Evolutionary conservation across 2,113 vertebrate genomes (phyloP).

Genomic region (Lutjanus erythropterus): DNA sequence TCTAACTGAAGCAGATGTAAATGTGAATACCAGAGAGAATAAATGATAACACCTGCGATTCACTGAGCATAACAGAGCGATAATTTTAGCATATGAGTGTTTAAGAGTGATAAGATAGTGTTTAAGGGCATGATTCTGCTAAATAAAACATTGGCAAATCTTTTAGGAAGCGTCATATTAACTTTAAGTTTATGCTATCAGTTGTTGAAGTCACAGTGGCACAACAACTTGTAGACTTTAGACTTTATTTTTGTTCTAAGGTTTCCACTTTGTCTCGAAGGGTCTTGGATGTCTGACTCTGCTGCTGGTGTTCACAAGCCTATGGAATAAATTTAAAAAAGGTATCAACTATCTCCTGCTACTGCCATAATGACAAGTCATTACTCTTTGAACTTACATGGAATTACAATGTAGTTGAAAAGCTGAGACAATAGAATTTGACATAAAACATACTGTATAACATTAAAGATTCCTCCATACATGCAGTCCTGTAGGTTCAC

Average conservation of each 20-base stretch:
- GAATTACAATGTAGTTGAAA: neutral
- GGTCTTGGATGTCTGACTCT: neutral
- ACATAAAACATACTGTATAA: neutral
- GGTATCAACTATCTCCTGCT: neutral
- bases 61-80: neutral
- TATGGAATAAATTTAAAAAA: neutral
- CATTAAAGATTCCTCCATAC: neutral
- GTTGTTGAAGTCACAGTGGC: neutral
- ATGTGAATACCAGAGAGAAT: neutral
- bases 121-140: neutral
- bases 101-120: neutral
- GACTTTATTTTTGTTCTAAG: neutral
- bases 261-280: constrained; percentile 4
- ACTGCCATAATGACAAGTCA: neutral
- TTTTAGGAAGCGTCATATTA: neutral
- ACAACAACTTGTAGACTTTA: neutral
- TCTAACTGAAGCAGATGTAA: neutral
- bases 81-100: neutral
- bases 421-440: neutral
- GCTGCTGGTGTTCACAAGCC: neutral
- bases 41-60: neutral
- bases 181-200: neutral
- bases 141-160: neutral
- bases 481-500: neutral
- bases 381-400: neutral